phyloP scores from a whole-genome alignment of 2,888 invertebrate species.

The Rotaria socialis region DNA sequence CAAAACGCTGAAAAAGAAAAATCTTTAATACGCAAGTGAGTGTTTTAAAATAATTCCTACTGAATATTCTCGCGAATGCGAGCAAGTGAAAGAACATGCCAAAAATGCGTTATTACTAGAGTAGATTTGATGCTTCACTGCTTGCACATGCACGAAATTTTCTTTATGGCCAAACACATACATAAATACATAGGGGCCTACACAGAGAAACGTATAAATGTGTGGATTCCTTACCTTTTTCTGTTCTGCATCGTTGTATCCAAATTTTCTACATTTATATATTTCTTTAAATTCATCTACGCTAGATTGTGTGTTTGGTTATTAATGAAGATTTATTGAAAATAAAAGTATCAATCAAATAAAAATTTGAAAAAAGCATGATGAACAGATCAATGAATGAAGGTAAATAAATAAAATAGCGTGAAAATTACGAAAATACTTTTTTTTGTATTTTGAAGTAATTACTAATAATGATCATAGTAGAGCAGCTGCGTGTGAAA shows the following conservation, averaged over 20 bases:
- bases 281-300: background rate
- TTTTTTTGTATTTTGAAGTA: background rate
- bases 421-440: background rate
- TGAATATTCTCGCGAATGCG: background rate
- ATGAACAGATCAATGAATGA: background rate
- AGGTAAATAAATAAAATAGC: background rate
- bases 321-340: background rate
- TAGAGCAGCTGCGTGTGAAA: background rate
- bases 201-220: too few species aligned
- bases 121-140: background rate
- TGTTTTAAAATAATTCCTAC: background rate
- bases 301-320: background rate
- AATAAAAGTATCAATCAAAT: background rate
- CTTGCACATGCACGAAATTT: background rate
- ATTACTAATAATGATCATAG: background rate
- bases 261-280: too few species aligned
- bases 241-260: too few species aligned
- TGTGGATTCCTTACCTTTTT: too few species aligned
- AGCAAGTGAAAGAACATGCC: too few species aligned
- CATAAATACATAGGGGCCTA: background rate
- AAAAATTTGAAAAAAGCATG: background rate
- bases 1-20: background rate
- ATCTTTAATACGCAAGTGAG: background rate
- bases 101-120: too few species aligned
- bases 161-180: background rate